Base-by-base conservation (phyloP, 92 coral and sea anemone genomes). In the Umimayanthus chanpuru region DNA sequence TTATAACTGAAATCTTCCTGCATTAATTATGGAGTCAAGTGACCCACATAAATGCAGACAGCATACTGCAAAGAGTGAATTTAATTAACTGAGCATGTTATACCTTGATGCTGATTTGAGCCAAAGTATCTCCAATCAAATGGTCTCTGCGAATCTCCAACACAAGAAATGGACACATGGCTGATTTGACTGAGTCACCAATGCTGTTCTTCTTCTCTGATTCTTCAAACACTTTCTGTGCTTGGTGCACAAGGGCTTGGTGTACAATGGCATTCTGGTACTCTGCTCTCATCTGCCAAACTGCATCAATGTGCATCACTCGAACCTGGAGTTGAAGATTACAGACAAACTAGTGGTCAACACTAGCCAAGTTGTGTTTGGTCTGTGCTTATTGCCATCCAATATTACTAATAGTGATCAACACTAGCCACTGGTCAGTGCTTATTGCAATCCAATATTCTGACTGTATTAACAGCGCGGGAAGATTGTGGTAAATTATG, bases 191-290 rank as follows among this genome's bases (percentile, higher is more conserved):
- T 0, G 93, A 93, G 88, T 97, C 99, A 71, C 87, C 94, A 89
- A 97, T 82, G 20, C 78, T 89, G 80, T 87, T 81, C 28, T 81
- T 68, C 61, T 91, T 93, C 81, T 95, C 95, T 10, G 94, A 47
- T 55, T 89, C 96, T 47, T 97, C 99, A 86, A 93, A 93, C 6
- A 94, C 89, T 76, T 91, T 92, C 89, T 93, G 96, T 0, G 96
- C 99, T 76, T 97, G 99, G 78, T 97, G 98, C 4, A 97, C 99
- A 28, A 96, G 88, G 0, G 99, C 98, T 82, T 97, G 99, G 70
- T 97, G 98, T 29, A 97, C 95, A 14, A 97, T 95, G 21, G 99
- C 99, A 90, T 97, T 96, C 78, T 96, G 95, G 82, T 97, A 97
- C 89, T 95, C 98, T 11, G 91, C 93, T 21, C 99, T 93, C 99